Conservation (phyloP, 2,888 invertebrate genomes). For the Diogma glabrata region DNA sequence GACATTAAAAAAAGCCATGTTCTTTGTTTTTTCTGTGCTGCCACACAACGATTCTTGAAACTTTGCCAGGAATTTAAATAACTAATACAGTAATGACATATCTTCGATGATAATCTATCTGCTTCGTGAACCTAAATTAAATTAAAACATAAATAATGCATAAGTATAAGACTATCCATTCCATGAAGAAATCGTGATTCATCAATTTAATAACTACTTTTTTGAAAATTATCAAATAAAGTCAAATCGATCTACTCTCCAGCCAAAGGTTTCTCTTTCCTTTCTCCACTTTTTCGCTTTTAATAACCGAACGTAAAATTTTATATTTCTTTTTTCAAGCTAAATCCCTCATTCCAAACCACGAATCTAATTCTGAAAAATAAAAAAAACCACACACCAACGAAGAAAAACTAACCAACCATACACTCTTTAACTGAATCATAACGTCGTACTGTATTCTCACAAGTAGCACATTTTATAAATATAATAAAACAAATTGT, state of each 20-base stretch:
- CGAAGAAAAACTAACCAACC: constrained; percentile 9
- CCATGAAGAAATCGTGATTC: constrained; percentile 1
- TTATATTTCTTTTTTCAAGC: background rate
- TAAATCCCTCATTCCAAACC: constrained; percentile 8
- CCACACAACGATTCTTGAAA: constrained; percentile 36
- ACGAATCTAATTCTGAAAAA: constrained; percentile 7
- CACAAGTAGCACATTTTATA: constrained; percentile 3
- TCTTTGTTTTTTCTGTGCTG: constrained; percentile 33
- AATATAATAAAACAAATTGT: constrained; percentile 4
- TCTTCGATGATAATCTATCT: constrained; percentile 33
- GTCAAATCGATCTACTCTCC: too few relatives aligned
- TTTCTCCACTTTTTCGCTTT: too few relatives aligned
- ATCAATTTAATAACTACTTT: too few relatives aligned
- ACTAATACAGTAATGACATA: constrained; percentile 37
- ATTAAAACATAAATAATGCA: too few relatives aligned
- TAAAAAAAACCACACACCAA: constrained; percentile 6
- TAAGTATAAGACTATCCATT: too few relatives aligned
- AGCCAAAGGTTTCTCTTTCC: too few relatives aligned
- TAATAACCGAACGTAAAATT: background rate
- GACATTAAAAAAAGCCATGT: constrained; percentile 25
- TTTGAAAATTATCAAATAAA: too few relatives aligned
- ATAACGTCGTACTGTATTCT: constrained; percentile 8
- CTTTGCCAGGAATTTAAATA: constrained; percentile 38
- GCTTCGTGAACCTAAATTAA: constrained; percentile 28
- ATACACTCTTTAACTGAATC: constrained; percentile 2